Evolutionary conservation across 2,113 vertebrate species (phyloP).

Genomic region (Corythaixoides concolor): DNA sequence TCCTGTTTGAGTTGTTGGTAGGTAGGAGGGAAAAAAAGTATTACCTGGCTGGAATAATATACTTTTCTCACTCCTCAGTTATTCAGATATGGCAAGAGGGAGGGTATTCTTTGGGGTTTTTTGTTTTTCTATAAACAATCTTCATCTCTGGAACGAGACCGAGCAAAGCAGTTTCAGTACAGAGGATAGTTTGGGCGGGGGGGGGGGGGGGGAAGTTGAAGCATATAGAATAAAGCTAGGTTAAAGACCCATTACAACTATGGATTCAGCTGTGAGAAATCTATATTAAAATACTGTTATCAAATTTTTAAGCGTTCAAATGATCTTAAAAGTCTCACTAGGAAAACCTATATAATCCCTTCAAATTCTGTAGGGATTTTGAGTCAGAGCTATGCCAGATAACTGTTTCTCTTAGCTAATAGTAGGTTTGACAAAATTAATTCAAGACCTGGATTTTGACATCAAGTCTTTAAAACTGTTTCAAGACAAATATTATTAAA

Average conservation of each 20-base stretch:
- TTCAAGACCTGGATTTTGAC: background rate
- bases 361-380: background rate
- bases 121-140: background rate
- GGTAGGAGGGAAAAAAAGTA: background rate
- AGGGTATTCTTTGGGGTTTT: background rate
- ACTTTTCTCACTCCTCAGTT: background rate
- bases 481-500: background rate
- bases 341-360: conserved; percentile 6
- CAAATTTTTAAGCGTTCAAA: background rate
- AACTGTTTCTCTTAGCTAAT: background rate
- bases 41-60: background rate
- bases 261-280: background rate
- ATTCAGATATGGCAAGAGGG: background rate
- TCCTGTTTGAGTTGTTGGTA: background rate
- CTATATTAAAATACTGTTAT: background rate
- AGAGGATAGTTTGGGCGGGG: background rate
- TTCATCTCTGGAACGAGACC: background rate
- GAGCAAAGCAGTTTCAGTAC: background rate
- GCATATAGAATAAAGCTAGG: background rate
- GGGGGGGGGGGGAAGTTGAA: background rate
- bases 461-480: background rate
- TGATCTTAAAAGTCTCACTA: background rate
- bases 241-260: background rate
- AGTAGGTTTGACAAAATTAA: background rate
- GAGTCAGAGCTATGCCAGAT: background rate